Percentiles rank a stretch among this genome's conserved stretches.
Evolutionary conservation across 1,140 invertebrate genomes (phyloP).

Genomic region (Muscidifurax raptorellus): DNA sequence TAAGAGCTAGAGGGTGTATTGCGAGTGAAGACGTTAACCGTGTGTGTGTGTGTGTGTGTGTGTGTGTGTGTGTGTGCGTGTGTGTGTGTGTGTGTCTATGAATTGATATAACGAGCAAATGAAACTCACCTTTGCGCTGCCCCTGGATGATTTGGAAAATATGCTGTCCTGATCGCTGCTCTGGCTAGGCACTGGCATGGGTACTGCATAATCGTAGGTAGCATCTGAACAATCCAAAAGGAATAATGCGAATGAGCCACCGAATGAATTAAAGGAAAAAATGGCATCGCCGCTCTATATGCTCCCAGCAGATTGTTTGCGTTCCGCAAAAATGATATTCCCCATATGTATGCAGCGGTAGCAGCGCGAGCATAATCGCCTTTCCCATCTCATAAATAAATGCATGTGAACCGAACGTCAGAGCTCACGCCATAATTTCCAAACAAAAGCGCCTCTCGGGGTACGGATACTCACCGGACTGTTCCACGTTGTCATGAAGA

Average conservation of each 20-base stretch:
- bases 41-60: no score
- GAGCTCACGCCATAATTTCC: constrained; percentile 31
- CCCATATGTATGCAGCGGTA: background rate
- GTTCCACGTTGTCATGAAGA: constrained; percentile 74
- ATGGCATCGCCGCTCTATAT: background rate
- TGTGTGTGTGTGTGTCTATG: no score
- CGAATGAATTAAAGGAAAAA: background rate
- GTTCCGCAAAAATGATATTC: background rate
- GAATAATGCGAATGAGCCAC: background rate
- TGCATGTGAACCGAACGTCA: constrained; percentile 26
- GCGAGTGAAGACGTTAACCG: no score
- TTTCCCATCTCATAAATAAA: constrained; percentile 46
- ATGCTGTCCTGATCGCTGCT: constrained; percentile 76
- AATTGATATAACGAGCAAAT: background rate
- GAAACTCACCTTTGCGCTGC: constrained; percentile 71
- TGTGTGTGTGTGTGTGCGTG: no score
- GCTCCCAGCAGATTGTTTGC: background rate
- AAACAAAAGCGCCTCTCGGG: constrained; percentile 32
- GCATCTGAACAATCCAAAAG: constrained; percentile 67
- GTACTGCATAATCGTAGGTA: constrained; percentile 76
- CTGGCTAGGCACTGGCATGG: constrained; percentile 74
- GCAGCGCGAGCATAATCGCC: background rate
- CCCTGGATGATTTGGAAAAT: constrained; percentile 75
- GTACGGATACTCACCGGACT: constrained; percentile 68
- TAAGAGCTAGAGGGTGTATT: no score